Evolutionary conservation across 2,888 invertebrate genomes (phyloP).

Genomic region (Cerceris rybyensis): DNA sequence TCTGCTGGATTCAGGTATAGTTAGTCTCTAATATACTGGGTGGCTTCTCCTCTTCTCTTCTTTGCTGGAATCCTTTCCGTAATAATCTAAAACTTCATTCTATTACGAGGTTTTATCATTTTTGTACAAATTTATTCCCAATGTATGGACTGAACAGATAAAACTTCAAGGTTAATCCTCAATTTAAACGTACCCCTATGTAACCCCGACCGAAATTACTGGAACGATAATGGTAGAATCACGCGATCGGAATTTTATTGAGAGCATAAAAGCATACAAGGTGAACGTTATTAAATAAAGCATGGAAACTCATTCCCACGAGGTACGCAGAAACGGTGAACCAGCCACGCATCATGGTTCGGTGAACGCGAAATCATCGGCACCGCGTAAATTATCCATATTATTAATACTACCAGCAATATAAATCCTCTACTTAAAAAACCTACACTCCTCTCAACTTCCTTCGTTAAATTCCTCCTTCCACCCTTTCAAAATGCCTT

Average conservation of each 20-base stretch:
- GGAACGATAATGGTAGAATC: constrained; percentile 21
- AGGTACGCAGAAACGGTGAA: constrained; percentile 36
- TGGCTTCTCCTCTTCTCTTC: constrained; percentile 50
- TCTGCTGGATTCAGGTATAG: constrained; percentile 73
- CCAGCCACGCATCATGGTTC: constrained; percentile 47
- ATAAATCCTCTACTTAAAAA: constrained; percentile 28
- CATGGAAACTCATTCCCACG: constrained; percentile 57
- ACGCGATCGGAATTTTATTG: constrained; percentile 59
- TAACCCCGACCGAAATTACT: too few relatives aligned
- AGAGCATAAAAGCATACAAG: constrained; percentile 44
- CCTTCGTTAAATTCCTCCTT: not conserved
- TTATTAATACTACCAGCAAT: constrained; percentile 50
- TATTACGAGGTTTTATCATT: not conserved
- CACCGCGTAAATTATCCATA: constrained; percentile 46
- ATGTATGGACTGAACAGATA: too few relatives aligned
- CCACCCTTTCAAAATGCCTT: not conserved
- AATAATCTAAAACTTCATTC: not conserved
- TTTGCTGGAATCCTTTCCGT: not conserved
- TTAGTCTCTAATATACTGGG: constrained; percentile 71
- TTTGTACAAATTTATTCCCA: too few relatives aligned
- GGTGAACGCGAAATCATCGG: constrained; percentile 55
- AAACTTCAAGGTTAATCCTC: too few relatives aligned
- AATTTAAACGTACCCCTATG: too few relatives aligned
- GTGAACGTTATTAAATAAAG: constrained; percentile 62
- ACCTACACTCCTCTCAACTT: not conserved